Percentiles rank a stretch among this genome's conserved stretches.
phyloP scores from a whole-genome alignment of 1,140 invertebrate genomes.

The Sesamia nonagrioides region DNA sequence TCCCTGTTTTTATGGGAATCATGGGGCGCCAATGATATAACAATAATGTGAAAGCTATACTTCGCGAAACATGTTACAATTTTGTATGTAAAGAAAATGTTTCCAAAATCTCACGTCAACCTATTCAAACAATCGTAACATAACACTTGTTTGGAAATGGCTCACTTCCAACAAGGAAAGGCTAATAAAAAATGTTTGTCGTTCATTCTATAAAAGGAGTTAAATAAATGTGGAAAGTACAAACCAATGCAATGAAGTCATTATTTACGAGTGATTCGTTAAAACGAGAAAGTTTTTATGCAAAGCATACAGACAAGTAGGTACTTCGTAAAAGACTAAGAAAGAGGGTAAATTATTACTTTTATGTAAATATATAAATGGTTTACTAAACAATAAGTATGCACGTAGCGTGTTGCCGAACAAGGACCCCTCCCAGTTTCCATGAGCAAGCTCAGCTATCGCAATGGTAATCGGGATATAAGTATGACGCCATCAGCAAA shows the following conservation, averaged over 20 bases:
- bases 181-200: slow-evolving; percentile 6
- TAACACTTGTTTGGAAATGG: slow-evolving; percentile 16
- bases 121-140: slow-evolving; percentile 14
- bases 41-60: slow-evolving; percentile 71
- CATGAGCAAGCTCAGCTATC: not conserved
- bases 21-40: slow-evolving; percentile 69
- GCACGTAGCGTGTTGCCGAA: not conserved
- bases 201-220: slow-evolving; percentile 16
- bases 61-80: slow-evolving; percentile 48
- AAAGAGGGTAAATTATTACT: slow-evolving; percentile 3
- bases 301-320: slow-evolving; percentile 1
- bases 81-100: slow-evolving; percentile 29
- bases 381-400: not conserved
- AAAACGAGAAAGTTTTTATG: slow-evolving; percentile 26
- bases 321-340: not conserved
- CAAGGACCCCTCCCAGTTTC: not conserved
- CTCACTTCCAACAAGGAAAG: slow-evolving; percentile 1
- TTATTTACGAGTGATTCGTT: not conserved
- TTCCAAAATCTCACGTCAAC: slow-evolving; percentile 28
- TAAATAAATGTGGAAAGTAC: slow-evolving; percentile 3
- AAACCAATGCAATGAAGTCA: not conserved
- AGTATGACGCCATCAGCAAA: not conserved
- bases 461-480: slow-evolving; percentile 23
- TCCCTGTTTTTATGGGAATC: slow-evolving; percentile 84
- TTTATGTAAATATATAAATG: not conserved